phyloP scores from a whole-genome alignment of 37 sponge, comb jelly and placozoan genomes.

The Sycon ciliatum region DNA sequence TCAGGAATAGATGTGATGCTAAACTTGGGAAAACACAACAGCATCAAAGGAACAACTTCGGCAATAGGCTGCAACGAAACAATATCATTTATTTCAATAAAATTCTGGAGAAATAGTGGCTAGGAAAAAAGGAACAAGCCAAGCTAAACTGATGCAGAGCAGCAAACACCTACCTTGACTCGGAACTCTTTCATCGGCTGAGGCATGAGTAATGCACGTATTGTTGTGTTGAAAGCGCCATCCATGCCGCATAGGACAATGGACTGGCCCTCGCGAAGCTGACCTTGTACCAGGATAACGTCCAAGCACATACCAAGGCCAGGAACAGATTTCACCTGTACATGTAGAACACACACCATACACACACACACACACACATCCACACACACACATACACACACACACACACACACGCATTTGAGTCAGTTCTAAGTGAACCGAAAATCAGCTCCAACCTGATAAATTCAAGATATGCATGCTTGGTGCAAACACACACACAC shows the following conservation, averaged over 20 bases:
- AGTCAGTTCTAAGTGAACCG: not conserved
- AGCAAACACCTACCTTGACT: constrained; percentile 47
- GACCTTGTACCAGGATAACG: constrained; percentile 83
- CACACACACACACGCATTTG: not conserved
- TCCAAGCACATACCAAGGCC: constrained; percentile 94
- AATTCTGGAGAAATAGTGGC: not conserved
- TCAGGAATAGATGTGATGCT: constrained; percentile 1
- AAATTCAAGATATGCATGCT: not conserved
- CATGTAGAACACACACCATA: too few relatives aligned
- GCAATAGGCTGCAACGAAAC: too few relatives aligned
- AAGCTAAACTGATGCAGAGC: not conserved
- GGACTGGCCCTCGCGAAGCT: constrained; percentile 87
- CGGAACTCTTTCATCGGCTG: constrained; percentile 91
- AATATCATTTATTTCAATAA: too few relatives aligned
- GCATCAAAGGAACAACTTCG: too few relatives aligned
- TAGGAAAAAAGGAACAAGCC: not conserved
- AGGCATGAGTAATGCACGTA: constrained; percentile 86
- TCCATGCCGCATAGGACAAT: constrained; percentile 75
- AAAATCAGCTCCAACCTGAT: not conserved
- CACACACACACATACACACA: not conserved
- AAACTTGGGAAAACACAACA: too few relatives aligned
- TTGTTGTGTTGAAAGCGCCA: constrained; percentile 72
- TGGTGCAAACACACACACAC: too few relatives aligned
- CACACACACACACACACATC: not conserved
- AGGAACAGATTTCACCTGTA: constrained; percentile 92